Evolutionary conservation across 2,797 vertebrate genomes (phyloP).

Genomic region (Thalassophryne amazonica): DNA sequence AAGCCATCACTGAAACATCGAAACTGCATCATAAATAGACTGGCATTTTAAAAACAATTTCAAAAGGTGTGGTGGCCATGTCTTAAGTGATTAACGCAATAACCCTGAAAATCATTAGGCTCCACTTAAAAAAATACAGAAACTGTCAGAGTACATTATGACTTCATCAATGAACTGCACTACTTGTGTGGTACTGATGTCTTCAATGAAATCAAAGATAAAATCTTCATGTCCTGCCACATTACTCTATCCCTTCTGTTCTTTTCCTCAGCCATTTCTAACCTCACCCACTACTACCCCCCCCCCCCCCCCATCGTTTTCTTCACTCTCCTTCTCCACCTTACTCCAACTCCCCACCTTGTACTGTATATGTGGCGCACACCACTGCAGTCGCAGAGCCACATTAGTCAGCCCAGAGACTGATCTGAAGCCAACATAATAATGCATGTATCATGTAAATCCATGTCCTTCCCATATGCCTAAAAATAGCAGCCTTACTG

Average conservation of each 20-base stretch:
- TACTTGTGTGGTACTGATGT: neutral
- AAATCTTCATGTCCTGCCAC: too few relatives aligned
- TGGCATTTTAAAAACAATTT: conserved; percentile 30
- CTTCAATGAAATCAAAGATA: too few relatives aligned
- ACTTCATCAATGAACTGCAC: conserved; percentile 3
- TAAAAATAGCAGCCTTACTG: conserved; percentile 49
- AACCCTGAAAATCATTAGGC: conserved; percentile 42
- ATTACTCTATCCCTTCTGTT: conserved; percentile 15
- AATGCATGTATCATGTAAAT: conserved; percentile 49
- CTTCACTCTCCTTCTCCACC: neutral
- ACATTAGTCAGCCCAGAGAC: conserved; percentile 68
- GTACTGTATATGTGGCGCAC: conserved; percentile 53
- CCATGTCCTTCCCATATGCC: conserved; percentile 19
- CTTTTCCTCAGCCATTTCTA: too few relatives aligned
- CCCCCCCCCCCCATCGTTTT: neutral
- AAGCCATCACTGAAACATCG: conserved; percentile 16
- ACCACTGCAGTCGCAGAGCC: conserved; percentile 60
- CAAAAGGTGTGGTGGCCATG: conserved; percentile 18
- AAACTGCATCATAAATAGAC: conserved; percentile 20
- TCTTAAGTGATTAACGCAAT: conserved; percentile 38
- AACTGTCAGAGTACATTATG: too few relatives aligned
- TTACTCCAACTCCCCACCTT: conserved; percentile 12
- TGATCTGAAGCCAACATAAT: conserved; percentile 32
- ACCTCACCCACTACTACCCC: neutral
- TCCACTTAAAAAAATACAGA: conserved; percentile 21